Conservation (phyloP, 1,140 invertebrate genomes). For the Oedothorax gibbosus region DNA sequence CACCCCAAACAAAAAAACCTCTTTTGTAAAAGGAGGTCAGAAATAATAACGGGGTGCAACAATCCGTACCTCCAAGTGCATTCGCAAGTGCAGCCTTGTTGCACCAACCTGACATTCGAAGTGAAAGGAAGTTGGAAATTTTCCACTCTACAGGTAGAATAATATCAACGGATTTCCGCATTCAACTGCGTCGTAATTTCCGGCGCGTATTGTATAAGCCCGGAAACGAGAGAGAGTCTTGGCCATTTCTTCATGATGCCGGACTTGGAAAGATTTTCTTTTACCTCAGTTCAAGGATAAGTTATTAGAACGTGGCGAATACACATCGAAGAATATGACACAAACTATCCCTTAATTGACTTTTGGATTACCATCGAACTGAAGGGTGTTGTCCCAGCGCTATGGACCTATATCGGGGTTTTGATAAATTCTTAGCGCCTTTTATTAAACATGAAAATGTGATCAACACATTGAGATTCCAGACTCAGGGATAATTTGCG, state of each 20-base stretch:
- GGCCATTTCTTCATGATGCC: conserved; percentile 41
- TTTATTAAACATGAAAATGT: no score
- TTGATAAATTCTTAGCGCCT: no score
- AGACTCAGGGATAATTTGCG: no score
- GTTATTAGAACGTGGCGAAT: conserved; percentile 50
- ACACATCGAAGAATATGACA: conserved; percentile 3
- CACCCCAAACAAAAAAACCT: no score
- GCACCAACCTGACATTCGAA: conserved; percentile 15
- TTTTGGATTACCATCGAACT: neutral
- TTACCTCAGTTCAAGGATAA: conserved; percentile 39
- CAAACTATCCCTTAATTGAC: conserved; percentile 13
- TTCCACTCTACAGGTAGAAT: conserved; percentile 46
- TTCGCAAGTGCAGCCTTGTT: neutral
- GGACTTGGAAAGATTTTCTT: conserved; percentile 13
- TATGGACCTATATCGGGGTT: no score
- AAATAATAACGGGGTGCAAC: no score
- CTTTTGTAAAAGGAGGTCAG: no score
- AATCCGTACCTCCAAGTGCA: no score
- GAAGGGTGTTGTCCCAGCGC: neutral
- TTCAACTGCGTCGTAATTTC: conserved; percentile 50
- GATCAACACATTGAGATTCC: no score
- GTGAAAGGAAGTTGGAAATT: conserved; percentile 35
- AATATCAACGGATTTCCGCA: conserved; percentile 46
- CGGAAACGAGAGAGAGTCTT: conserved; percentile 47
- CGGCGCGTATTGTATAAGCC: conserved; percentile 42